Evolutionary conservation across 2,113 vertebrate genomes (phyloP), one percentile per base, ranked within the genome.

Genomic region (Pteruthius melanotis): DNA sequence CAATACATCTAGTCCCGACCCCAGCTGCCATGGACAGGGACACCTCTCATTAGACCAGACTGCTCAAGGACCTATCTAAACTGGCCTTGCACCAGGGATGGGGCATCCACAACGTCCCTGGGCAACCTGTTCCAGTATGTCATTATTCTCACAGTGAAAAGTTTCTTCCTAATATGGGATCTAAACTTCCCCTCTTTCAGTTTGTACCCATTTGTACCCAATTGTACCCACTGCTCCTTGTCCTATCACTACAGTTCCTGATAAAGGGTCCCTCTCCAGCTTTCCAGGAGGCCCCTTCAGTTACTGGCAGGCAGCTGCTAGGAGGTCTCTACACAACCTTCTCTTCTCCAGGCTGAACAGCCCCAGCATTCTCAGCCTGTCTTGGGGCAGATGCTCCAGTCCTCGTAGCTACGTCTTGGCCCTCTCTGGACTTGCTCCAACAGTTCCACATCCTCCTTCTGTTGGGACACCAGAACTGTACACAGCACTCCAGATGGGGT

Each of bases 31-130:
- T 8, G 9, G 9, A 44, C 10, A 74, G 13, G 23, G 15, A 39
- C 11, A 52, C 6, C 3, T 82, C 20, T 22, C 39, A 39, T 23
- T 66, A 53, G 13, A 66, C 5, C 13, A 74, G 28, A 14, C 10
- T 82, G 13, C 9, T 59, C 28, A n/a, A 75, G 13, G 27, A 19
- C 9, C 57, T 65, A 50, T 15, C 26, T 31, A 57, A 22, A n/a
- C 42, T 35, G 22, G 10, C 8, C 50, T 24, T 37, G 22, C 9
- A 27, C 3, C 13, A 57, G 21, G 19, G 1, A 0, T 44, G 12
- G 10, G 8, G 4, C 59, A 65, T 3, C 3, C 7, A 33, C 6
- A 56, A 6, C 28, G 0, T 8, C 35, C 9, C 17, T 13, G 9
- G 31, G 27, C 14, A 80, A 37, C 26, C 18, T 50, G 12, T 26